These are phyloP conservation scores for Troilus luridus DNA, from an alignment of 2,888 invertebrate genomes.

Conservation along the genomic window DNA sequence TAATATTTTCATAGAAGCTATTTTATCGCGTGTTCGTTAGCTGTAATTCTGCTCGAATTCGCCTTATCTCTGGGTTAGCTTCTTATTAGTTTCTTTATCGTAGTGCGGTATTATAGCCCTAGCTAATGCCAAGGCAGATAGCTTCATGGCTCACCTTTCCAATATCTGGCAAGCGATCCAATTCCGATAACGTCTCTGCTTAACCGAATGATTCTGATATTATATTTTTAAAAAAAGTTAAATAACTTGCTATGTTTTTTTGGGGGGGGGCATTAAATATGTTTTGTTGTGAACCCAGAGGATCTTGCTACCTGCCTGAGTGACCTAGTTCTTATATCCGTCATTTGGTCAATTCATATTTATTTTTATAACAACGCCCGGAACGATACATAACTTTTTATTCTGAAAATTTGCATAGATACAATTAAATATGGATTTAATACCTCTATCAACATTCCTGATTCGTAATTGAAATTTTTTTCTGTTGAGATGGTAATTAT, in stretches of 20 bases:
- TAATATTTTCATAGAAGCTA: neutral
- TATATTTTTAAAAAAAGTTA: neutral
- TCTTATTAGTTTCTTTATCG: slow-evolving; percentile 14
- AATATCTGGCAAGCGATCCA: neutral
- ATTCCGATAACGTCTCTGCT: neutral
- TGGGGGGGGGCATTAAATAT: neutral
- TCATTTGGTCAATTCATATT: no score
- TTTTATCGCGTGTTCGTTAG: neutral
- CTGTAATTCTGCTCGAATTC: neutral
- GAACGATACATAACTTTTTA: no score
- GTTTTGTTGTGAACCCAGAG: no score
- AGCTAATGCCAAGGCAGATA: neutral
- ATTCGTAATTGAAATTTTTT: no score
- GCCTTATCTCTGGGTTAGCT: neutral
- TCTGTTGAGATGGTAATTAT: no score
- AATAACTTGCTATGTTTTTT: neutral
- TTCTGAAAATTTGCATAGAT: no score
- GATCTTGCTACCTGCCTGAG: no score
- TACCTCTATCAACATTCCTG: no score
- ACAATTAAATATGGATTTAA: no score
- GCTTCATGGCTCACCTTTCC: slow-evolving; percentile 6
- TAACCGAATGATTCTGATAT: neutral
- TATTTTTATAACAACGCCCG: no score
- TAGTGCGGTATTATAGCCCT: neutral
- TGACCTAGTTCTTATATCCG: no score